Percentiles rank a stretch among this genome's conserved stretches.
Evolutionary conservation across 2,797 vertebrate species (phyloP).

Genomic region (Scolopax rusticola): DNA sequence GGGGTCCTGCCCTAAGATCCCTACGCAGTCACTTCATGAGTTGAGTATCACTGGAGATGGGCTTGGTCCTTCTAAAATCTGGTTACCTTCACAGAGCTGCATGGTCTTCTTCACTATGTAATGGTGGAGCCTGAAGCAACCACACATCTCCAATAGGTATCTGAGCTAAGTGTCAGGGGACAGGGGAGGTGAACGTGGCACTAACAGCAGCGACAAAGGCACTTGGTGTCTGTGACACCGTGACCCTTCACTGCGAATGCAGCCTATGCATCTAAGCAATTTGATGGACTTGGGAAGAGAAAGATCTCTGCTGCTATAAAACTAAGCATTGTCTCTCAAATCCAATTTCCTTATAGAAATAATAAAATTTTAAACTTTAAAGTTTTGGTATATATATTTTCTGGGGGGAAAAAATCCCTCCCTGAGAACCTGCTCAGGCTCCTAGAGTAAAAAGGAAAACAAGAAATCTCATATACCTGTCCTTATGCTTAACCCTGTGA

Average conservation of each 20-base stretch:
- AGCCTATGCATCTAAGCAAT: not conserved
- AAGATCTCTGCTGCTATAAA: not conserved
- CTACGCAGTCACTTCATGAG: not conserved
- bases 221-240: not conserved
- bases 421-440: not conserved
- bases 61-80: not conserved
- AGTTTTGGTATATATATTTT: not conserved
- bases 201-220: not conserved
- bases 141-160: not conserved
- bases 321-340: not conserved
- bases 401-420: not conserved
- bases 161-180: not conserved
- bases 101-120: not conserved
- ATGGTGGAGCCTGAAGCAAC: not conserved
- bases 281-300: not conserved
- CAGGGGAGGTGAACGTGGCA: not conserved
- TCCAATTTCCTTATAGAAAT: not conserved
- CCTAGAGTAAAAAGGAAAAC: not conserved
- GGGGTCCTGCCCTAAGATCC: not conserved
- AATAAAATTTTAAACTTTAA: not conserved
- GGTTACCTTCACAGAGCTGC: not conserved
- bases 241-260: fast-evolving
- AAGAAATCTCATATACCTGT: not conserved
- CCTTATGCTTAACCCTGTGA: not conserved
- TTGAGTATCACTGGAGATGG: not conserved